These are phyloP conservation scores for Monoplex corrugatus DNA, from an alignment of 2,888 invertebrate genomes.

Conservation along the genomic window DNA sequence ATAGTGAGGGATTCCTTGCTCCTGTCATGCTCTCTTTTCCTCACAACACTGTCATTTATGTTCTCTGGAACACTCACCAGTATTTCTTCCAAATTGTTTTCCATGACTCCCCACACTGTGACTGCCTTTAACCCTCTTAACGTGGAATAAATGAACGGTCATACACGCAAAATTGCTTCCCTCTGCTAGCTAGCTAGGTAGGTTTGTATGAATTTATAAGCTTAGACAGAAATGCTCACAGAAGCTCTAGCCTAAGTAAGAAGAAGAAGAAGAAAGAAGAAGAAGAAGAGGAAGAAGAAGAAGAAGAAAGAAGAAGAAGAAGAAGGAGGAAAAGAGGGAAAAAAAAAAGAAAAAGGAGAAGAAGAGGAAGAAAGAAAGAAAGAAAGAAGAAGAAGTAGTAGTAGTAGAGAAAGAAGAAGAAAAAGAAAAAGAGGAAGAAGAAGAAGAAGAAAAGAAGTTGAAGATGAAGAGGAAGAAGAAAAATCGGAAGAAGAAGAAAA, in stretches of 20 bases:
- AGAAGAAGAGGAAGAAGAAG: not conserved
- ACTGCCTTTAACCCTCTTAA: too few species aligned
- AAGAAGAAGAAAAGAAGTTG: not conserved
- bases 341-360: not conserved
- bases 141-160: too few species aligned
- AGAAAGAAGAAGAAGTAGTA: not conserved
- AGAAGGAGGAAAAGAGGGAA: conserved; percentile 17
- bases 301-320: conserved; percentile 1
- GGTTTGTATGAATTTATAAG: too few species aligned
- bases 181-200: not conserved
- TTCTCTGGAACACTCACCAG: too few species aligned
- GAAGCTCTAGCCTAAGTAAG: too few species aligned
- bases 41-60: too few species aligned
- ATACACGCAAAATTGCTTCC: too few species aligned
- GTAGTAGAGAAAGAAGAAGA: not conserved
- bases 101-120: too few species aligned
- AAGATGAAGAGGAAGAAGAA: not conserved
- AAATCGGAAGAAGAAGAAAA: not conserved
- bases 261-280: not conserved
- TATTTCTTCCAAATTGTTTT: too few species aligned
- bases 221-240: too few species aligned
- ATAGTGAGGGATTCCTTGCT: too few species aligned
- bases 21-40: too few species aligned
- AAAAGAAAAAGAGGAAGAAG: not conserved
- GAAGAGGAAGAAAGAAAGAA: not conserved